Evolutionary conservation across 2,797 vertebrate genomes (phyloP), one percentile per base, ranked within the genome.

Genomic region (Darevskia mixta): DNA sequence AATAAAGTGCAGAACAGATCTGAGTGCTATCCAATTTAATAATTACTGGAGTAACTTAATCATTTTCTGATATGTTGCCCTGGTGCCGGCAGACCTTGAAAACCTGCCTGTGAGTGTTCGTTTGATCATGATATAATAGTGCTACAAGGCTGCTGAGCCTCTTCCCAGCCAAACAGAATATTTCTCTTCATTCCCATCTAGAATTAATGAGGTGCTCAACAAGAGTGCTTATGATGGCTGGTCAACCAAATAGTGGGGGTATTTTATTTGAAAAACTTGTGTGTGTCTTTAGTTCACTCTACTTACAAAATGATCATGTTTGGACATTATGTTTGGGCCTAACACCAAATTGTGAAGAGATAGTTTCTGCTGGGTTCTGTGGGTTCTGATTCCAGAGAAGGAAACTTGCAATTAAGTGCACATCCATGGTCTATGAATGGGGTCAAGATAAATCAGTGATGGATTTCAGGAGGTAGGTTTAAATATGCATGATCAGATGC

Each of bases 11-110:
- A 91, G 94, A 90, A n/a, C 66, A 93, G 92, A 88, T 90, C 17
- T 95, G 94, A 96, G 90, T 92, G 83, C 88, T 94, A 89, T 94
- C 91, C 94, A 96, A 94, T 95, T 95, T 94, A 94, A 95, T 96
- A 97, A 96, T 95, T 96, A 92, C 92, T 87, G 2, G 87, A 93
- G 90, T 94, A 95, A 94, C 94, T 96, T 93, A 86, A 92, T 96
- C 90, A 94, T 96, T 96, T 95, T 93, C 90, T 94, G 91, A 94
- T 95, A 90, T 73, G 81, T 71, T 17, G 49, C 89, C 92, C 95
- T 49, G 83, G 82, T 66, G 90, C 73, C 90, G 86, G 88, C 87
- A 94, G 87, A 93, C 84, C 86, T 93, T 90, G 85, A 84, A 90
- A 90, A 95, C 83, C 83, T 83, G 64, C 8, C 88, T 4, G 6